Base-by-base conservation (phyloP, 2,797 vertebrate genomes). In the Sebastes oblongus region DNA sequence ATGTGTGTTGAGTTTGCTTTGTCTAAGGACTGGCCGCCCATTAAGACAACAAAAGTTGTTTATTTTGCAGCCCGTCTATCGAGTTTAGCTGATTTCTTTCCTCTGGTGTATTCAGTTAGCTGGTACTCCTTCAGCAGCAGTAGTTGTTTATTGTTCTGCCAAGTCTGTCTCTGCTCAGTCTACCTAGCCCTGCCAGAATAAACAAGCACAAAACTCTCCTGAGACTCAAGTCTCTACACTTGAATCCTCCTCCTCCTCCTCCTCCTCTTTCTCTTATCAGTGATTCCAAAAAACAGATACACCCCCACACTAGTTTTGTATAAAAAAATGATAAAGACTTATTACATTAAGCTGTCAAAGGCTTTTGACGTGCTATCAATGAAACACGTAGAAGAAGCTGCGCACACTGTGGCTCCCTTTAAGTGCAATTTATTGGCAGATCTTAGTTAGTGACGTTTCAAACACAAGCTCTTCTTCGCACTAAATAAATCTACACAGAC, bases 111-210 rank as follows among this genome's bases (percentile, higher is more conserved):
- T 75, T 69, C 27, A 69, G 60, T 81, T 27, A 52, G 71, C 30
- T 61, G 22, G 16, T 61, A 18, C 29, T 74, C 27, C 68, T 72
- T 87, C 42, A 55, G 62, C 46, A 29, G 36, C 39, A 18, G 56
- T 70, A n/a, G 64, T 27, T 80, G 78, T 87, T 78, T 85, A 82
- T 85, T 83, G 75, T 77, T 67, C 60, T 87, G 75, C 81, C 81
- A 82, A 84, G 69, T 75, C 55, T 3, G 77, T 32, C 32, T 66
- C 55, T 60, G 20, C 65, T 84, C 59, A 52, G 68, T 68, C 81
- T 39, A 42, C 64, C 60, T n/a, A 11, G 27, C 36, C 27, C 52
- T 76, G 78, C 70, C 70, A 83, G 70, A 75, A 82, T 76, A 86
- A 86, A 86, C 75, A 85, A 70, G 72, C 69, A 73, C 55, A 16